These are phyloP conservation scores for Drosophila kuntzei DNA, from an alignment of 2,888 invertebrate species.

Conservation along the genomic window DNA sequence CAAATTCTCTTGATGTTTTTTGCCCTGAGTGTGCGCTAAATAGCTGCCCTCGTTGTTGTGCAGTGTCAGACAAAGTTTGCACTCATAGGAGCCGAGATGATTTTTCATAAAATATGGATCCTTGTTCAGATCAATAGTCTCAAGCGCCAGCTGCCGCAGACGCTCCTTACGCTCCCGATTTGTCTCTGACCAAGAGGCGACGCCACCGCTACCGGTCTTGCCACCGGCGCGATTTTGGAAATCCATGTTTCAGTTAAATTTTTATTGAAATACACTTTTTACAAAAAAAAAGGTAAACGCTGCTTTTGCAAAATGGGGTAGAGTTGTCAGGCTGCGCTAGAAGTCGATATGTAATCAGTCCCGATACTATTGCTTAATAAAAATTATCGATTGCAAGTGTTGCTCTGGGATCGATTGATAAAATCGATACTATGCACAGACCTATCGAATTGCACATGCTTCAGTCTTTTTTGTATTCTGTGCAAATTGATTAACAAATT, in stretches of 20 bases:
- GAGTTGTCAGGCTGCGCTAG: conserved; percentile 2
- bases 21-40: conserved; percentile 99
- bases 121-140: conserved; percentile 99
- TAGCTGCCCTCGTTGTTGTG: conserved; percentile 99
- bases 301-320: conserved; percentile 4
- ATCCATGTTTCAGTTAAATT: conserved; percentile 90
- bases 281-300: conserved; percentile 12
- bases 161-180: conserved; percentile 98
- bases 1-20: conserved; percentile 99
- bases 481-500: conserved; percentile 23
- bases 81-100: conserved; percentile 99
- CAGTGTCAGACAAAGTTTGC: conserved; percentile 98
- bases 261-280: conserved; percentile 17
- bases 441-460: conserved; percentile 50
- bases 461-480: conserved; percentile 26
- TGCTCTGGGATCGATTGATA: background rate
- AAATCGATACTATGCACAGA: conserved; percentile 1
- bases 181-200: conserved; percentile 99
- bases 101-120: conserved; percentile 99
- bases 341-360: background rate
- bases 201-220: conserved; percentile 99
- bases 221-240: conserved; percentile 99
- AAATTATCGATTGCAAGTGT: conserved; percentile 1
- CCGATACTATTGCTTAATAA: background rate
- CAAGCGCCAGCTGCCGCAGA: conserved; percentile 97